These are phyloP conservation scores for Archilochus colubris DNA, from an alignment of 2,113 vertebrate genomes.

Conservation along the genomic window DNA sequence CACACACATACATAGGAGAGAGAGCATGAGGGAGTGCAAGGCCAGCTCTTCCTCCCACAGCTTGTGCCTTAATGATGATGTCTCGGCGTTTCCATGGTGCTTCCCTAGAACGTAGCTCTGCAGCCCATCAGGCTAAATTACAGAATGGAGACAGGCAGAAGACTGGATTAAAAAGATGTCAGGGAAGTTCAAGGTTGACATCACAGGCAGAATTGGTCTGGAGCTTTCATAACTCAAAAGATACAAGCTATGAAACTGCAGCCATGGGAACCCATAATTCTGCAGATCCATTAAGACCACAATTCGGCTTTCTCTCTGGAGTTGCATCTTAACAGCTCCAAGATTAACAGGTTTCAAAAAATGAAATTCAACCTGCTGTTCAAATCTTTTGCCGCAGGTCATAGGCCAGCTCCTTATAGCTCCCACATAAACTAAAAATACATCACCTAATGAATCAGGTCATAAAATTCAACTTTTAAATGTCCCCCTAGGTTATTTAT, in stretches of 20 bases:
- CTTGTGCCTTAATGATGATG: conserved; percentile 49
- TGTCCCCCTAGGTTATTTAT: not conserved
- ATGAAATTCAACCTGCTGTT: not conserved
- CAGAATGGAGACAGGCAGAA: conserved; percentile 55
- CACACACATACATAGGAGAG: not conserved
- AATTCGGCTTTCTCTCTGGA: not conserved
- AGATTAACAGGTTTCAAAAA: not conserved
- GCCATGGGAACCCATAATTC: conserved; percentile 15
- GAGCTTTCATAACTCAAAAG: conserved; percentile 53
- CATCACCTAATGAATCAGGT: not conserved
- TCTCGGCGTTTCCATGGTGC: conserved; percentile 58
- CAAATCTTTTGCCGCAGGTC: not conserved
- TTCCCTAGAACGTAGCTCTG: conserved; percentile 55
- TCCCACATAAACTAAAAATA: not conserved
- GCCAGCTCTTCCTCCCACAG: not conserved
- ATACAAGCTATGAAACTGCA: conserved; percentile 47
- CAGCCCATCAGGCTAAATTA: conserved; percentile 52
- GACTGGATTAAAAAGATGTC: conserved; percentile 68
- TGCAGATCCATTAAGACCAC: conserved; percentile 10
- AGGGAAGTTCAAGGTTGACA: conserved; percentile 61
- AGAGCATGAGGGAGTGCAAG: not conserved
- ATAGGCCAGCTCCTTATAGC: not conserved
- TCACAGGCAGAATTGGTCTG: conserved; percentile 41
- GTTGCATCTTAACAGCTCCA: not conserved
- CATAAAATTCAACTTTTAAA: not conserved